A percentile compares a stretch with the other conserved stretches of the same genome.
Conservation (phyloP, 1,140 invertebrate genomes). For the Drosophila lini region DNA sequence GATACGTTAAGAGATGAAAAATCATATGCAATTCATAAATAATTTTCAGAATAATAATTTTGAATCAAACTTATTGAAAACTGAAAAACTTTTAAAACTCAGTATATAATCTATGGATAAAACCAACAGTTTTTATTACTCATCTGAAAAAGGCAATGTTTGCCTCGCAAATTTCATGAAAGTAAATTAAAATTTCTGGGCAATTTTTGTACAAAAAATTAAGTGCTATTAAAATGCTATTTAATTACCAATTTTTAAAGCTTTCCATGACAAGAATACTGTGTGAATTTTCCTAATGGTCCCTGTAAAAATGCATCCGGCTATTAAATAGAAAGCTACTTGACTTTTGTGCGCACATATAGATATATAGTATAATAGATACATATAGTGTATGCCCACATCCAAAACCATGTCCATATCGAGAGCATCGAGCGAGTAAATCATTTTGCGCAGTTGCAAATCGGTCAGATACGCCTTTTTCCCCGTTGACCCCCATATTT, state of each 20-base stretch:
- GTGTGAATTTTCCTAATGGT: not conserved
- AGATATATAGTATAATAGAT: constrained; percentile 8
- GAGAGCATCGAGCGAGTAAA: constrained; percentile 36
- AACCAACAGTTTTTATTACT: not conserved
- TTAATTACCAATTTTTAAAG: constrained; percentile 1
- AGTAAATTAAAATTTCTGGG: not conserved
- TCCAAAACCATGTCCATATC: constrained; percentile 27
- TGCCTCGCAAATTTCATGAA: not conserved
- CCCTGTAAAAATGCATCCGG: constrained; percentile 6
- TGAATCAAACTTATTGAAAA: not conserved
- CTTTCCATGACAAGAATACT: not conserved
- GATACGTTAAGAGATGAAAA: not conserved
- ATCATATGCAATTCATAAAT: not conserved
- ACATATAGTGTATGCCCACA: constrained; percentile 29
- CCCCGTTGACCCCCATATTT: constrained; percentile 2
- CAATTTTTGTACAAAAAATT: not conserved
- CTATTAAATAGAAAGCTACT: constrained; percentile 6
- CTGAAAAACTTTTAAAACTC: not conserved
- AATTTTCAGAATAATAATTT: not conserved
- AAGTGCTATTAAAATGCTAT: not conserved
- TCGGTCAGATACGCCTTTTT: constrained; percentile 1
- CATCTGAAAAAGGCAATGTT: not conserved
- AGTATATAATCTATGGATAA: not conserved
- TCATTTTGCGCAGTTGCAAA: constrained; percentile 48
- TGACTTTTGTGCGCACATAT: constrained; percentile 18